A percentile compares a stretch with the other conserved stretches of the same genome.
These are phyloP conservation scores for Yasuhikotakia modesta DNA, from an alignment of 2,797 vertebrate species.

Conservation along the genomic window DNA sequence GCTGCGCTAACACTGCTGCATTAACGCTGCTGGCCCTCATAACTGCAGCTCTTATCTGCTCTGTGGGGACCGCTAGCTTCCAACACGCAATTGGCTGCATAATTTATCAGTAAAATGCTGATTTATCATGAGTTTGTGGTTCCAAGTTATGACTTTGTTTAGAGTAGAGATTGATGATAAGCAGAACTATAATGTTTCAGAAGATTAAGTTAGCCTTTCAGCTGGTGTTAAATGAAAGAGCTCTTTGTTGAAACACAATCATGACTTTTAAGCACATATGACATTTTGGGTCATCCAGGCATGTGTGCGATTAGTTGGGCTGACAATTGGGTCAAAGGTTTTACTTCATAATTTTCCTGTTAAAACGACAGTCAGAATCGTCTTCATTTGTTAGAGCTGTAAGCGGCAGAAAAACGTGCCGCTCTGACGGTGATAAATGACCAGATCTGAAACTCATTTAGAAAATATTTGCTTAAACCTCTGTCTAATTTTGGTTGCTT, in stretches of 20 bases:
- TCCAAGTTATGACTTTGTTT: conserved; percentile 44
- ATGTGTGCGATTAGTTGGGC: conserved; percentile 1
- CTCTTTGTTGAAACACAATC: conserved; percentile 41
- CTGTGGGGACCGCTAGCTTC: conserved; percentile 43
- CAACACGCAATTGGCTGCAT: conserved; percentile 41
- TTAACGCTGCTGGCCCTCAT: conserved; percentile 26
- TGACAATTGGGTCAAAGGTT: conserved; percentile 14
- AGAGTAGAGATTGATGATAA: conserved; percentile 43
- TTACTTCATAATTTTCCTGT: not conserved
- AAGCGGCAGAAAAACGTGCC: not conserved
- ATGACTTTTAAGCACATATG: conserved; percentile 19
- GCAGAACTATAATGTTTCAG: conserved; percentile 39
- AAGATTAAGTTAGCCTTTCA: conserved; percentile 40
- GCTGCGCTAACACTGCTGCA: conserved; percentile 9
- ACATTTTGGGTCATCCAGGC: conserved; percentile 18
- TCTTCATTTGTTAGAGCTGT: conserved; percentile 12
- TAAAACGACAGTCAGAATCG: conserved; percentile 14
- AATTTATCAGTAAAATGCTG: conserved; percentile 50
- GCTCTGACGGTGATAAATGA: conserved; percentile 3
- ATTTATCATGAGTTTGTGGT: conserved; percentile 39
- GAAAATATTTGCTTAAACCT: conserved; percentile 4
- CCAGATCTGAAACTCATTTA: not conserved
- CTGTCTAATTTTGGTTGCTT: not conserved
- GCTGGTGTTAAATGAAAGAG: conserved; percentile 29
- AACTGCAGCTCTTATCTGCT: conserved; percentile 40